Base-by-base conservation (phyloP, 2,888 invertebrate genomes). In the Andrena marginata region DNA sequence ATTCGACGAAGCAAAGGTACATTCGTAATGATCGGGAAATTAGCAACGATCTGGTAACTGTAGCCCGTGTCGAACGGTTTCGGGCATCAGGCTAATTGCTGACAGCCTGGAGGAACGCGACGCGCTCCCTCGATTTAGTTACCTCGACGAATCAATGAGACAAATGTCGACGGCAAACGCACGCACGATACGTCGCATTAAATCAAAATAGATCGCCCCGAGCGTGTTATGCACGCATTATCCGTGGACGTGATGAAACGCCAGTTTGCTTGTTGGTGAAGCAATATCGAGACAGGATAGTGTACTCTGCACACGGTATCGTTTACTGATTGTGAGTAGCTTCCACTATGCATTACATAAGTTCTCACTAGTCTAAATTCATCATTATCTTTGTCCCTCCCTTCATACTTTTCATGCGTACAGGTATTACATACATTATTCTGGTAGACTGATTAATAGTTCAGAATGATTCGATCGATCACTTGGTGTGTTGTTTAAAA, bases 141-240 rank as follows among this genome's bases (percentile, higher is more conserved):
- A 35, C 29, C 54, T 56, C 63, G 60, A 54, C 63, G 72, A 82
- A 86, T 86, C 86, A 86, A 82, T 73, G 86, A 82, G 80, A 86
- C 82, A 85, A 86, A 86, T 73, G 77, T 71, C 72, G 75, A 80
- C 62, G 69, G 67, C 68, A 76, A 80, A 86, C 75, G 72, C 68
- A 76, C 70, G 72, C 59, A 31, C 67, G 72, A 49, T 48, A 42
- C 67, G 73, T 75, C 59, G 77, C 74, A 82, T 82, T 82, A 86
- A 86, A 86, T 86, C 75, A 78, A 86, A 86, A 86, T 84, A 70
- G 84, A 79, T 75, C 75, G 84, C 63, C 62, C 69, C 59, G 77
- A 33, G 72, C 54, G 65, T 64, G 80, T 86, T 86, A 85, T 82
- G 54, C 84, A 59, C 67, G 67, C 62, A 77, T 64, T 74, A 84